A percentile compares a stretch with the other conserved stretches of the same genome.
Evolutionary conservation across 2,113 vertebrate species (phyloP).

Genomic region (Brachyistius frenatus): DNA sequence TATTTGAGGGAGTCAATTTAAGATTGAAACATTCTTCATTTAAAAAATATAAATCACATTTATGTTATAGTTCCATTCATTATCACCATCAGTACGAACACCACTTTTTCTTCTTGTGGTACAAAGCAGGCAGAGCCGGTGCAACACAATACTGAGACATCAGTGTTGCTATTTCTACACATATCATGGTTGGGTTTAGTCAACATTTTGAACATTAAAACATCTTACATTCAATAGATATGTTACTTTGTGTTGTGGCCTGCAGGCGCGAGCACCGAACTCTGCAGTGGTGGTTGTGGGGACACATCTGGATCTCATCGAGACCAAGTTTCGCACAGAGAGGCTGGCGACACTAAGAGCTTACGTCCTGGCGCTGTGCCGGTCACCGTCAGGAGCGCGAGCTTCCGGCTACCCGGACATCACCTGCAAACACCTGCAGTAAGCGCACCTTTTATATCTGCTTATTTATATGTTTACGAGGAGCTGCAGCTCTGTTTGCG

Average conservation of each 20-base stretch:
- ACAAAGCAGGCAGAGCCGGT: no score
- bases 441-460: slow-evolving; percentile 62
- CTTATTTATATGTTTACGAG: background rate
- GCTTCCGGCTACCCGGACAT: slow-evolving; percentile 95
- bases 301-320: slow-evolving; percentile 96
- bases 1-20: background rate
- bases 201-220: no score
- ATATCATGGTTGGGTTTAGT: no score
- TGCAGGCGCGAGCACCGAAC: slow-evolving; percentile 94
- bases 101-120: no score
- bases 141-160: no score
- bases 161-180: no score
- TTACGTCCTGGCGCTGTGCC: slow-evolving; percentile 93
- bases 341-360: slow-evolving; percentile 93
- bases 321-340: slow-evolving; percentile 93
- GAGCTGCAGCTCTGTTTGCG: background rate
- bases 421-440: slow-evolving; percentile 95
- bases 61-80: no score
- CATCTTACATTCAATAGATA: background rate
- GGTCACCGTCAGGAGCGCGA: slow-evolving; percentile 92
- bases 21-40: background rate
- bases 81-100: no score
- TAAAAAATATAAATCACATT: background rate
- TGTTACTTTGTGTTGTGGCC: background rate
- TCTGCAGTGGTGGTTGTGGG: slow-evolving; percentile 94